phyloP scores from a whole-genome alignment of 2,113 vertebrate species.

The Nannobrachium achirus region DNA sequence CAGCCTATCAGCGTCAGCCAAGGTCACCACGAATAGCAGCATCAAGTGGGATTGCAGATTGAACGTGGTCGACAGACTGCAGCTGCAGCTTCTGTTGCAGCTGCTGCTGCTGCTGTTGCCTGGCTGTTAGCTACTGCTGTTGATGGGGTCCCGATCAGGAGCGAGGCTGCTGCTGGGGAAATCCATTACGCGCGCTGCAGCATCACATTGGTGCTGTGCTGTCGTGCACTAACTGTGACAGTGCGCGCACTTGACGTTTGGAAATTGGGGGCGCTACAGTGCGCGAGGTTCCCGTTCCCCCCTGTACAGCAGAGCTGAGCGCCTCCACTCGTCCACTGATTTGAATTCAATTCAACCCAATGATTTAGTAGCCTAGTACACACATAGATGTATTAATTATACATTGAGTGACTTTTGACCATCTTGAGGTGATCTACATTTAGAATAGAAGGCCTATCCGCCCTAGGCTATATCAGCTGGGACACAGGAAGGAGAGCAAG shows the following conservation, averaged over 20 bases:
- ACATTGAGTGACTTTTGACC: too few relatives aligned
- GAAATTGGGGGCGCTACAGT: neutral
- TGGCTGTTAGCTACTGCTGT: too few relatives aligned
- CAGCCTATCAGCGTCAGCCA: conserved; percentile 60
- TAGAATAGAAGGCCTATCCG: too few relatives aligned
- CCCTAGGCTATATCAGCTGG: too few relatives aligned
- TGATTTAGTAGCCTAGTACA: too few relatives aligned
- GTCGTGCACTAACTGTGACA: neutral
- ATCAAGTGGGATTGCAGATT: conserved; percentile 60
- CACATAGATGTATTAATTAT: neutral
- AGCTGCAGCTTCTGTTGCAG: conserved; percentile 47
- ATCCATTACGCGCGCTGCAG: conserved; percentile 51
- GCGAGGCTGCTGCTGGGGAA: conserved; percentile 54
- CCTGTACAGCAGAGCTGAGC: too few relatives aligned
- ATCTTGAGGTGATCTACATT: too few relatives aligned
- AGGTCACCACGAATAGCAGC: conserved; percentile 78
- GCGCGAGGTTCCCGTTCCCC: neutral
- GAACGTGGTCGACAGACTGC: conserved; percentile 49
- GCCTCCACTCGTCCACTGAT: neutral
- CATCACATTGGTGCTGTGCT: conserved; percentile 44
- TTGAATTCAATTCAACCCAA: neutral
- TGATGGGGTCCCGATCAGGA: conserved; percentile 42
- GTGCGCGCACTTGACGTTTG: neutral
- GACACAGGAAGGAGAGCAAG: too few relatives aligned
- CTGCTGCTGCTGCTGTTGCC: conserved; percentile 31